These are phyloP conservation scores for Malurus cyaneus DNA, from an alignment of 2,113 vertebrate species.

Conservation along the genomic window DNA sequence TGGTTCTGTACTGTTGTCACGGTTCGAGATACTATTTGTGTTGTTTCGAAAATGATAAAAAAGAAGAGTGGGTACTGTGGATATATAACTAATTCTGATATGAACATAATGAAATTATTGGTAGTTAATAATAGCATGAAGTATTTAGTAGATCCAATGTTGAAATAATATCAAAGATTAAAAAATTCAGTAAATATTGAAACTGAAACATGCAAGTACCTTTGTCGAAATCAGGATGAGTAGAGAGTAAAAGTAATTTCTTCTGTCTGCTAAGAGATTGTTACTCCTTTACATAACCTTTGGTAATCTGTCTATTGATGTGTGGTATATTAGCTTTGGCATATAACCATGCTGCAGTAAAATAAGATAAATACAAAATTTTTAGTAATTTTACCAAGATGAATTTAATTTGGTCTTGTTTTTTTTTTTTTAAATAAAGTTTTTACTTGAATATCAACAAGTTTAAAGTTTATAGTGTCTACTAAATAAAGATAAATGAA, in stretches of 20 bases:
- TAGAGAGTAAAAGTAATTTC: not conserved
- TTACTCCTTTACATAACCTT: conserved; percentile 6
- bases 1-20: not conserved
- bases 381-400: not conserved
- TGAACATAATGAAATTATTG: not conserved
- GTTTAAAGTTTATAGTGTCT: not conserved
- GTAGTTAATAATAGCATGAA: not conserved
- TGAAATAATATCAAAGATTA: not conserved
- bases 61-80: not conserved
- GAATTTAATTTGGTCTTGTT: not conserved
- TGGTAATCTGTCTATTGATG: not conserved
- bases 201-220: not conserved
- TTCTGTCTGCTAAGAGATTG: not conserved
- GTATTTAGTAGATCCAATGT: not conserved
- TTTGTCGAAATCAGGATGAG: not conserved
- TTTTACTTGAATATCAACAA: not conserved
- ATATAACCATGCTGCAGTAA: not conserved
- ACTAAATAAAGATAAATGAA: no score
- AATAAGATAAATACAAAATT: not conserved
- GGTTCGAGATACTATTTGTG: accelerated
- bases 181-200: not conserved
- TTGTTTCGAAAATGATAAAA: not conserved
- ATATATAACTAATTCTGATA: not conserved
- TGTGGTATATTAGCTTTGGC: not conserved
- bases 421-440: not conserved